Conservation (phyloP, 2,888 invertebrate genomes). For the Pandemis corylana region DNA sequence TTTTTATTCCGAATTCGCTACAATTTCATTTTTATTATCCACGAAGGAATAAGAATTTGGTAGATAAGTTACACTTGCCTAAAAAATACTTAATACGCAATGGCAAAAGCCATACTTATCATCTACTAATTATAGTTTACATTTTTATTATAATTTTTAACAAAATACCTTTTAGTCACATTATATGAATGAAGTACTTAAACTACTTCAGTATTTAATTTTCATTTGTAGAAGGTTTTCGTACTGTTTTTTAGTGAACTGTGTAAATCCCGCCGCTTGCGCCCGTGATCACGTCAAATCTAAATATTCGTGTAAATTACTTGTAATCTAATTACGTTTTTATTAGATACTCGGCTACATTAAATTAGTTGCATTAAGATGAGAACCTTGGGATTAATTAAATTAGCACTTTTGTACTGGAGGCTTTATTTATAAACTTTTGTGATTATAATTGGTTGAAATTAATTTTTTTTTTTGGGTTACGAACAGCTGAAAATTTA, state of each 20-base stretch:
- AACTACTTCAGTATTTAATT: neutral
- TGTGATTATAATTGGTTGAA: neutral
- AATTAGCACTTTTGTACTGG: neutral
- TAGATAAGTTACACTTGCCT: too few species aligned
- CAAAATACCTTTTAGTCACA: too few species aligned
- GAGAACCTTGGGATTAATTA: neutral
- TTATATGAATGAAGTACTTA: too few species aligned
- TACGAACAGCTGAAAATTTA: too few species aligned
- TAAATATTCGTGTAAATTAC: constrained; percentile 34
- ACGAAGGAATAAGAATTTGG: too few species aligned
- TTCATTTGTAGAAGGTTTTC: neutral
- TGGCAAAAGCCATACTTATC: too few species aligned
- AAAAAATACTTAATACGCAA: too few species aligned
- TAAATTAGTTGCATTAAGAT: neutral
- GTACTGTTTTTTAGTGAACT: constrained; percentile 19
- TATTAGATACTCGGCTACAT: constrained; percentile 1
- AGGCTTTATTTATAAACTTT: neutral
- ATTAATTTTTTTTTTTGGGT: too few species aligned
- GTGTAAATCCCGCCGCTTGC: constrained; percentile 8
- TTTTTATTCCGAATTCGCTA: too few species aligned
- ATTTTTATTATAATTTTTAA: too few species aligned
- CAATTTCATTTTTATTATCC: too few species aligned
- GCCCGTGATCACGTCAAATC: constrained; percentile 26
- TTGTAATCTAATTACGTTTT: constrained; percentile 27
- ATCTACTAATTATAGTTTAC: neutral